Percentiles rank a stretch among this genome's conserved stretches.
These are phyloP conservation scores for Lydus trimaculatus DNA, from an alignment of 2,888 invertebrate genomes.

Conservation along the genomic window DNA sequence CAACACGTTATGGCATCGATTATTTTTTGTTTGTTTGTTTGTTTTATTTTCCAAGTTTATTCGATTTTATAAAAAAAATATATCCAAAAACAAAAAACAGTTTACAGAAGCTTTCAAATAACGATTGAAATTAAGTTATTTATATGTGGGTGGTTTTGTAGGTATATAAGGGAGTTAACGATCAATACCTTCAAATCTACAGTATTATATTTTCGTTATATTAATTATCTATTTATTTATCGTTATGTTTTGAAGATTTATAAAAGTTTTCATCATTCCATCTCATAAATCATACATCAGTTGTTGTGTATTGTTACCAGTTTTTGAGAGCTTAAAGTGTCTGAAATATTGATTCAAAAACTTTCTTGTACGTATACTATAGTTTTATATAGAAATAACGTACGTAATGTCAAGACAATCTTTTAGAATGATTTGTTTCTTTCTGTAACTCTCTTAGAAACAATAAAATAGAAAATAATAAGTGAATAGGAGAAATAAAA, in stretches of 20 bases:
- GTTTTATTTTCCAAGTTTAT: background rate
- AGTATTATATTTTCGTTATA: background rate
- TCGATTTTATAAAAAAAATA: background rate
- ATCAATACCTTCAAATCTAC: background rate
- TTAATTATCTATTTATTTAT: background rate
- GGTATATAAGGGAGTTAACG: background rate
- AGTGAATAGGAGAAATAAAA: too few species aligned
- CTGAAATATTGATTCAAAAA: slow-evolving; percentile 1
- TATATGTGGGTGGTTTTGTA: background rate
- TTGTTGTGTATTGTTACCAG: background rate
- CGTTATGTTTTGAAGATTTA: background rate
- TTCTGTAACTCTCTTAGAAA: background rate
- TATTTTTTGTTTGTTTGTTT: background rate
- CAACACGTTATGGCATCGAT: background rate
- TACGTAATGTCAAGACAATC: background rate
- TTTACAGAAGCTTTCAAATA: background rate
- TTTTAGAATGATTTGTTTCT: slow-evolving; percentile 4
- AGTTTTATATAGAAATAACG: too few species aligned
- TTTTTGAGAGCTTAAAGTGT: background rate
- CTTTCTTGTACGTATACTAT: background rate
- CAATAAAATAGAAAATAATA: background rate
- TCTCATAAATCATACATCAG: slow-evolving; percentile 1
- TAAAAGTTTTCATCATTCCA: background rate
- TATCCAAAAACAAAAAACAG: too few species aligned
- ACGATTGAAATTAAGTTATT: background rate